Evolutionary conservation across 92 coral and sea anemone genomes (phyloP).

Genomic region (Parazoanthus atlanticus): DNA sequence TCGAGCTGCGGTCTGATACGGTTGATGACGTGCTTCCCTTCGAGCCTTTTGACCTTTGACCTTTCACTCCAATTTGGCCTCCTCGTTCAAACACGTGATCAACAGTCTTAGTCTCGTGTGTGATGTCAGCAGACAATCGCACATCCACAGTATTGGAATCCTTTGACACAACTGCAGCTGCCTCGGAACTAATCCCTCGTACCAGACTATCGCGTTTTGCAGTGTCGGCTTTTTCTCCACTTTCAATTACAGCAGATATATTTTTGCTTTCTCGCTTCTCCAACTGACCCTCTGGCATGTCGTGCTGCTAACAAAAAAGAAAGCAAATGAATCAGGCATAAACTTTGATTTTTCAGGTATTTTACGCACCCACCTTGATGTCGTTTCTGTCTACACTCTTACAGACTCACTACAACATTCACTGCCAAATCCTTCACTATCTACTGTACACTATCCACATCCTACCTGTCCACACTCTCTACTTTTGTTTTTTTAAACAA

Average conservation of each 20-base stretch:
- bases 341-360: neutral
- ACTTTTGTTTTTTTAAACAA: too few relatives aligned
- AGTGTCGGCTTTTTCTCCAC: neutral
- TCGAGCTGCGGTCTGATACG: conserved; percentile 32
- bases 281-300: neutral
- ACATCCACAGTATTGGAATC: neutral
- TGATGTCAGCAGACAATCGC: neutral
- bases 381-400: too few relatives aligned
- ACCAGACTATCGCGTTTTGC: neutral
- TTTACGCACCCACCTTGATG: neutral
- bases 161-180: neutral
- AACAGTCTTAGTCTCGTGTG: neutral
- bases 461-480: too few relatives aligned
- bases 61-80: neutral
- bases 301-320: neutral
- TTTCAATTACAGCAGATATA: neutral
- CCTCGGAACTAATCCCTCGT: neutral
- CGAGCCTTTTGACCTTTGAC: conserved; percentile 5
- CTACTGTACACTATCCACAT: too few relatives aligned
- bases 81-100: conserved; percentile 5
- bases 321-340: neutral
- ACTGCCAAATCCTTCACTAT: too few relatives aligned
- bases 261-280: conserved; percentile 8
- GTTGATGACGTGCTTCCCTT: conserved; percentile 16
- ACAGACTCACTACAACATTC: too few relatives aligned